Percentiles rank a stretch among this genome's conserved stretches.
Conservation (phyloP, 1,140 invertebrate species). For the Artemia franciscana region DNA sequence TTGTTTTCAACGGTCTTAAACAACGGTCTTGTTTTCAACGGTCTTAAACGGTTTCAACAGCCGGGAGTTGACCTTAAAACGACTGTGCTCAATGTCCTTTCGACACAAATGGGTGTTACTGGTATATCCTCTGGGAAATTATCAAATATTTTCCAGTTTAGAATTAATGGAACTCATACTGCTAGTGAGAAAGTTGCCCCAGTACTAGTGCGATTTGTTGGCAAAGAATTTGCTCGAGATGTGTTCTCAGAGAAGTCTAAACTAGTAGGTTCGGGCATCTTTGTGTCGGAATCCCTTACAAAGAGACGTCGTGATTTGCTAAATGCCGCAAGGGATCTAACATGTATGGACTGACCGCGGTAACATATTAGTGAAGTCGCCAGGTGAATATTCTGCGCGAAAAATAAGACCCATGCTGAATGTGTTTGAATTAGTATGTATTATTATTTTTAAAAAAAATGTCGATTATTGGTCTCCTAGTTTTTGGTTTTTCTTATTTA, state of each 20-base stretch:
- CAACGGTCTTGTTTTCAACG: not conserved
- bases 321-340: not conserved
- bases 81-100: not conserved
- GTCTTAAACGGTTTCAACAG: not conserved
- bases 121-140: not conserved
- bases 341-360: not conserved
- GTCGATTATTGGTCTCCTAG: not conserved
- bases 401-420: not conserved
- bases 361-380: not conserved
- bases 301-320: not conserved
- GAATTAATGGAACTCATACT: not conserved
- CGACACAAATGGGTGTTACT: not conserved
- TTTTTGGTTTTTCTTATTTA: no score
- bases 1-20: no score
- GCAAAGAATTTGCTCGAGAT: not conserved
- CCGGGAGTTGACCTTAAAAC: not conserved
- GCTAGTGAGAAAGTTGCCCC: not conserved
- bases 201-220: not conserved
- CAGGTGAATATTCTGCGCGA: no score
- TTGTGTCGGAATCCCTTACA: not conserved
- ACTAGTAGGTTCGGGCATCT: not conserved
- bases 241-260: no score
- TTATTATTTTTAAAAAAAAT: no score
- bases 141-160: not conserved
- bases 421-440: not conserved